Evolutionary conservation across 1,140 invertebrate species (phyloP).

Genomic region (Calosoma granatense): DNA sequence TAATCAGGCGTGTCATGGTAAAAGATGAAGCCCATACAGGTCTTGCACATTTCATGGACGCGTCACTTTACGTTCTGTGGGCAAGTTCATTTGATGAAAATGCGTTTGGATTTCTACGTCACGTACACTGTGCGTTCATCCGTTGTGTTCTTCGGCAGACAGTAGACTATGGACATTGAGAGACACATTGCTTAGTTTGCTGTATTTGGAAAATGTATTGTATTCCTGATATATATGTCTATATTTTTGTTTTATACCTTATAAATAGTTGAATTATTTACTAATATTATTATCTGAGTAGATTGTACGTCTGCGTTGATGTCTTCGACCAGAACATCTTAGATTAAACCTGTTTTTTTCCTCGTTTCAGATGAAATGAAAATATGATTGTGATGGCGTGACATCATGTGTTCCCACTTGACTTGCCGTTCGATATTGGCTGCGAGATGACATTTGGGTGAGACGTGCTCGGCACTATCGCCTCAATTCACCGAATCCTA

Average conservation of each 20-base stretch:
- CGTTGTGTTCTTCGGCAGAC: not conserved
- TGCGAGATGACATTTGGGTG: not conserved
- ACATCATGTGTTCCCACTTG: not conserved
- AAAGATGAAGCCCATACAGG: not conserved
- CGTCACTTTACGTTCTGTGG: not conserved
- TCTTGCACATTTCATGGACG: not conserved
- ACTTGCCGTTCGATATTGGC: not conserved
- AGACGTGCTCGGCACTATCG: too few relatives aligned
- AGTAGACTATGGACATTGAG: too few relatives aligned
- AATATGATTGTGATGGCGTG: not conserved
- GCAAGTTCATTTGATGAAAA: not conserved
- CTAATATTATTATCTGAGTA: too few relatives aligned
- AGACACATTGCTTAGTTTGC: too few relatives aligned
- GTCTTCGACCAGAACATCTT: not conserved
- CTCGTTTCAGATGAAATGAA: not conserved
- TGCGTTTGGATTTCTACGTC: constrained; percentile 3
- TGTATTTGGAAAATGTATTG: too few relatives aligned
- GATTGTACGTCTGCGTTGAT: not conserved
- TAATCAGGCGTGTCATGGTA: not conserved
- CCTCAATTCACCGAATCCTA: too few relatives aligned
- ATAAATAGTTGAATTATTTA: too few relatives aligned
- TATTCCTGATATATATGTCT: too few relatives aligned
- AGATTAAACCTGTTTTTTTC: not conserved
- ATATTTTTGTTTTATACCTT: too few relatives aligned
- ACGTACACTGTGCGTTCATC: not conserved